Conservation (phyloP, 2,113 vertebrate genomes). For the Pyxicephalus adspersus region DNA sequence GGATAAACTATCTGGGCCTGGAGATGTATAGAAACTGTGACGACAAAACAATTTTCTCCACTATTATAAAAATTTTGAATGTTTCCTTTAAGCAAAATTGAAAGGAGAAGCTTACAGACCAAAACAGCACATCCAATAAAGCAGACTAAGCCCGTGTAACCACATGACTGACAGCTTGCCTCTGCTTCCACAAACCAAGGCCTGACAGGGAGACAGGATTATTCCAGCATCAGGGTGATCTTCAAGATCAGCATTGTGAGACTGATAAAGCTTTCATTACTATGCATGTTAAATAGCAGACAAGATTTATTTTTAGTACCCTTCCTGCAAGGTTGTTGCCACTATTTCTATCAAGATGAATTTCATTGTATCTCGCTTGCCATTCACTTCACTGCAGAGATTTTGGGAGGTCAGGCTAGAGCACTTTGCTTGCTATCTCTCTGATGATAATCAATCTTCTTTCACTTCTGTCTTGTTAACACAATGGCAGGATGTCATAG, state of each 20-base stretch:
- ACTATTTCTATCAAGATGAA: conserved; percentile 41
- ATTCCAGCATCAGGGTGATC: conserved; percentile 31
- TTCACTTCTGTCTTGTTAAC: conserved; percentile 17
- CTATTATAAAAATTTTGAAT: not conserved
- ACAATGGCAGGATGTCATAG: not conserved
- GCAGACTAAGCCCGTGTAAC: not conserved
- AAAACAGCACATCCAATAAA: not conserved
- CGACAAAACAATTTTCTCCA: not conserved
- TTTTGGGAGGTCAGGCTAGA: conserved; percentile 32
- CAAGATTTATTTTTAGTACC: conserved; percentile 6
- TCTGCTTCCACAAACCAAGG: conserved; percentile 14
- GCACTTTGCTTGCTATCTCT: not conserved
- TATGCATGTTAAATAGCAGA: conserved; percentile 40
- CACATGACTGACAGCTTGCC: not conserved
- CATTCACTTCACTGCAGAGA: conserved; percentile 45
- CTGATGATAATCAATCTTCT: conserved; percentile 19
- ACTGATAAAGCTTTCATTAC: conserved; percentile 17
- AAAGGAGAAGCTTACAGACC: not conserved
- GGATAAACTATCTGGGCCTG: no score
- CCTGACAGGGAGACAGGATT: conserved; percentile 40
- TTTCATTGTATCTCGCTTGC: conserved; percentile 36
- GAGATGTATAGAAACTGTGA: not conserved
- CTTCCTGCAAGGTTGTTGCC: not conserved
- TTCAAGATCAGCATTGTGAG: conserved; percentile 6
- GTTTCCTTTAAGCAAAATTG: not conserved